Base-by-base conservation (phyloP, 2,888 invertebrate genomes). In the Campopleginae sp. region DNA sequence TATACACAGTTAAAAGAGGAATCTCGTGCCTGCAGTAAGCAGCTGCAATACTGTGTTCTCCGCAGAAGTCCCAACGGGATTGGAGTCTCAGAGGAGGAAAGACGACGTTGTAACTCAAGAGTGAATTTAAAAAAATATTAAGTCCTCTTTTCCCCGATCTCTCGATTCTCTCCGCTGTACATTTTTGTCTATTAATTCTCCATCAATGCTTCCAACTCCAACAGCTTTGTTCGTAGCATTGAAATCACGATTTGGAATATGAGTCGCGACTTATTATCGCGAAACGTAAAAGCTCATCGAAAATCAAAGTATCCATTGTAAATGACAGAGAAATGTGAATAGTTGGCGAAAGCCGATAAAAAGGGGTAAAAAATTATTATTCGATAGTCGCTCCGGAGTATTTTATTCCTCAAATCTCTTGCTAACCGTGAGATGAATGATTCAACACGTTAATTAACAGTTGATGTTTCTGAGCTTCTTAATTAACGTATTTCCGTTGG, bases 61-160 rank as follows among this genome's bases (percentile, higher is more conserved):
- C 23, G 61, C 33, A 74, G 48, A 5, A 66, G 44, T 78, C 63
- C 80, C 78, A 17, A 23, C 42, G 82, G 82, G 17, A 46, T 70
- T 61, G 12, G 42, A 58, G 46, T 70, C 75, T 75, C 61, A n/a
- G n/a, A 6, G n/a, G 58, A 12, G 31, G 44, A 46, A 42, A 19
- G 44, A 46, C 8, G 33, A 12, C 12, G 23, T 46, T 61, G 44
- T 6, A 58, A 65, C 51, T 77, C 33, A 12, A 66, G 63, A 65
- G 66, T 71, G 71, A 82, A 82, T 77, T 71, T 65, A 71, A 77
- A 71, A 77, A 66, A 81, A 82, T 72, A 78, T 78, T 66, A 82
- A 77, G 71, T 66, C 72, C 61, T 33, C 61, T 12, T 66, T 61
- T n/a, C 74, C 31, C 27, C 31, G 46, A 74, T 82, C 23, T 48